Percentiles rank a stretch among this genome's conserved stretches.
phyloP scores from a whole-genome alignment of 1,140 invertebrate genomes.

The Pseudomyrmex gracilis region DNA sequence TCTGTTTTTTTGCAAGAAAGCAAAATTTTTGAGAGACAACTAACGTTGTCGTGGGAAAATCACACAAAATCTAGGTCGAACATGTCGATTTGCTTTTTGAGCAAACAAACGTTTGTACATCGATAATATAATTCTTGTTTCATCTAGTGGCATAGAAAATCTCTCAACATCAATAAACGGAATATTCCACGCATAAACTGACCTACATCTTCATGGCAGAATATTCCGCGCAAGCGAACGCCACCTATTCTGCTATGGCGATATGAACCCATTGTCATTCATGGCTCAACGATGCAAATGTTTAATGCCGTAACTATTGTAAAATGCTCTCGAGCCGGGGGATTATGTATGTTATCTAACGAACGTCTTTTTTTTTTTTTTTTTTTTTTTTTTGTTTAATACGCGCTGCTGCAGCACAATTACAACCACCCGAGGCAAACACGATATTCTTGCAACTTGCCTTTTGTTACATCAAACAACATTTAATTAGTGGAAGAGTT shows the following conservation, averaged over 20 bases:
- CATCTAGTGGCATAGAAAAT: slow-evolving; percentile 38
- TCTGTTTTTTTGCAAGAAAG: too few relatives aligned
- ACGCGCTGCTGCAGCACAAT: too few relatives aligned
- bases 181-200: slow-evolving; percentile 59
- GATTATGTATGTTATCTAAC: slow-evolving; percentile 6
- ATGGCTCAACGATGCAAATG: slow-evolving; percentile 48
- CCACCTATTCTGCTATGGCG: slow-evolving; percentile 45
- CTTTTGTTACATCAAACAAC: background rate
- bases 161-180: slow-evolving; percentile 41
- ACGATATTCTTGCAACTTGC: too few relatives aligned
- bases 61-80: background rate
- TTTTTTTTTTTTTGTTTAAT: background rate
- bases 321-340: slow-evolving; percentile 20
- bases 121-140: slow-evolving; percentile 19
- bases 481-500: background rate
- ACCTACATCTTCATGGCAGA: slow-evolving; percentile 51
- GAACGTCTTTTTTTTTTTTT: background rate
- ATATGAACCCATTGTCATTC: slow-evolving; percentile 58
- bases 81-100: background rate
- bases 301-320: slow-evolving; percentile 47
- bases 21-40: slow-evolving; percentile 5
- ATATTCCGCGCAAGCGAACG: slow-evolving; percentile 34
- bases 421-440: too few relatives aligned
- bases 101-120: background rate
- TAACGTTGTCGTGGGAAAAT: background rate